Evolutionary conservation across 2,113 vertebrate genomes (phyloP).

Genomic region (Lepus americanus): DNA sequence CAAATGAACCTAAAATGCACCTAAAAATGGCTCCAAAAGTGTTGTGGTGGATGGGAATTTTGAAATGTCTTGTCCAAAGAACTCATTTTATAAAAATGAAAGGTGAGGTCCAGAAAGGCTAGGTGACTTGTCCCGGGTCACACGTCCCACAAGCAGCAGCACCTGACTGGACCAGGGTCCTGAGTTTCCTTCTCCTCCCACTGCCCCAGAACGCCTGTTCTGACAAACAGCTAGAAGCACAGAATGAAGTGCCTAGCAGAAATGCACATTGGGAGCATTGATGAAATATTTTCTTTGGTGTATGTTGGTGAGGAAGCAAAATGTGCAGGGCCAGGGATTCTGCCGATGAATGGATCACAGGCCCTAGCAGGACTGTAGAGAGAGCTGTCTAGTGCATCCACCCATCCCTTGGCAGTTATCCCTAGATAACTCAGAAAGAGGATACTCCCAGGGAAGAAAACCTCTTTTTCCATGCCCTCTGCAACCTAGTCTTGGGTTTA

Average conservation of each 20-base stretch:
- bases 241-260: not conserved
- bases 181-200: not conserved
- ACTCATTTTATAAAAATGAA: not conserved
- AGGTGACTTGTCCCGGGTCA: not conserved
- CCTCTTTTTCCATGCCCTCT: not conserved
- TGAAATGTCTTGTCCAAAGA: not conserved
- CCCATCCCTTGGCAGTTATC: not conserved
- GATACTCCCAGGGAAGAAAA: not conserved
- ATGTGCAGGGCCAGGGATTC: not conserved
- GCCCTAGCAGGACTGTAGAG: not conserved
- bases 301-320: conserved; percentile 13
- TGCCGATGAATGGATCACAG: not conserved
- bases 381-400: not conserved
- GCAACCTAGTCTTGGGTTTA: not conserved
- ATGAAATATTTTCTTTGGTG: not conserved
- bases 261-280: accelerated
- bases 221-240: not conserved
- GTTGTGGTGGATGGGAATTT: not conserved
- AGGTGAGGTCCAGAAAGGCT: not conserved
- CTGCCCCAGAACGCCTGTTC: not conserved
- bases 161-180: not conserved
- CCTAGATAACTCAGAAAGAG: conserved; percentile 2
- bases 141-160: not conserved
- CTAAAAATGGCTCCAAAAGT: not conserved
- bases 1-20: not conserved